Evolutionary conservation across 2,797 vertebrate species (phyloP).

Genomic region (Karalla daura): DNA sequence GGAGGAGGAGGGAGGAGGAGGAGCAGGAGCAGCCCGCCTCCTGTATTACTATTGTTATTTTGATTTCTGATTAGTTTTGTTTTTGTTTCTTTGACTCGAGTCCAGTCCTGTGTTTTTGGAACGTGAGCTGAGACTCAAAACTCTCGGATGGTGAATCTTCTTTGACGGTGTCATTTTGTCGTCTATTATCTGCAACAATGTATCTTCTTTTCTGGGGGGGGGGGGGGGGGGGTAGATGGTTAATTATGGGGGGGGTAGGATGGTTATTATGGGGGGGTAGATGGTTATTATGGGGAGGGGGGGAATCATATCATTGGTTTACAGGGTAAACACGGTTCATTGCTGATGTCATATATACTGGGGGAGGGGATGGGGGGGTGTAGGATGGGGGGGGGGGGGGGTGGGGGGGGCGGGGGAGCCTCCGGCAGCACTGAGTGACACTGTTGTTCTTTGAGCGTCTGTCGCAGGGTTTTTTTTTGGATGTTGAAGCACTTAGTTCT

Average conservation of each 20-base stretch:
- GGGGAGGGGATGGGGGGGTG: constrained; percentile 39
- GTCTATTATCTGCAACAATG: constrained; percentile 76
- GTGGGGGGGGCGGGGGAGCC: constrained; percentile 45
- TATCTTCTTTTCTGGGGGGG: constrained; percentile 59
- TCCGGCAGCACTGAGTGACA: constrained; percentile 73
- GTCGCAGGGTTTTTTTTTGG: constrained; percentile 73
- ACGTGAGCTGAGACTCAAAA: constrained; percentile 73
- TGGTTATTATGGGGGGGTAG: too few relatives aligned
- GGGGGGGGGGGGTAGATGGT: constrained; percentile 39
- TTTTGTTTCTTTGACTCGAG: constrained; percentile 55
- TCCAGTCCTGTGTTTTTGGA: constrained; percentile 79
- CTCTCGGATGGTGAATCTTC: constrained; percentile 75
- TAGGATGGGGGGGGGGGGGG: too few relatives aligned
- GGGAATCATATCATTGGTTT: constrained; percentile 83
- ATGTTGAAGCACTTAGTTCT: constrained; percentile 86
- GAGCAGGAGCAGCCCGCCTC: too few relatives aligned
- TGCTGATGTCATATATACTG: constrained; percentile 73
- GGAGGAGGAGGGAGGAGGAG: constrained; percentile 47
- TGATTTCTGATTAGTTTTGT: constrained; percentile 31
- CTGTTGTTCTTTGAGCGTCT: constrained; percentile 82
- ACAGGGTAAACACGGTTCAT: constrained; percentile 84
- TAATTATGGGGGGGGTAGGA: too few relatives aligned
- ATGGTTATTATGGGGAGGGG: constrained; percentile 66
- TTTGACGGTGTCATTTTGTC: constrained; percentile 77
- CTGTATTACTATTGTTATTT: constrained; percentile 42